These are phyloP conservation scores for Platycheirus rosarum DNA, from an alignment of 2,888 invertebrate genomes.

Conservation along the genomic window DNA sequence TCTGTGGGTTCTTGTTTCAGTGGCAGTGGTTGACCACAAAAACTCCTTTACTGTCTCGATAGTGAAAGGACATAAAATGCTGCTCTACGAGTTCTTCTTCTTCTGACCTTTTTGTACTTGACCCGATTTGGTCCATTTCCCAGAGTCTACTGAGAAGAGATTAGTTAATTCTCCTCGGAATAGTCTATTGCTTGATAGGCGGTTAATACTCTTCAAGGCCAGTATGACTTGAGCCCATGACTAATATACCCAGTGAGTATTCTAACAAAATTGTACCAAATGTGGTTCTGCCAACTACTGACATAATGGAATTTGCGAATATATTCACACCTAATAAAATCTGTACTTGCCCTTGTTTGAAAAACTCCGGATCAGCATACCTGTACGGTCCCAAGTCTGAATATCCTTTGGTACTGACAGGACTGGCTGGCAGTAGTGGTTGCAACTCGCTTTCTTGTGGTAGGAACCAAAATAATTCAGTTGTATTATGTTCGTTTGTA, in stretches of 20 bases:
- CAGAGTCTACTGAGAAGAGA: no score
- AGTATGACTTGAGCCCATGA: background rate
- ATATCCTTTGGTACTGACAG: background rate
- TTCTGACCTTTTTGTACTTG: background rate
- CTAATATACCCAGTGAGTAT: slow-evolving; percentile 2
- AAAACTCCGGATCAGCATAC: slow-evolving; percentile 3
- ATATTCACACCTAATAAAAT: background rate
- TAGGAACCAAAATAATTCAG: slow-evolving; percentile 1
- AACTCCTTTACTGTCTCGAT: background rate
- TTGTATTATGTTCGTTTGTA: background rate
- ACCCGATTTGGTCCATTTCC: background rate
- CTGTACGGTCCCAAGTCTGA: background rate
- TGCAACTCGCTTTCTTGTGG: slow-evolving; percentile 19
- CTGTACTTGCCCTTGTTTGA: background rate
- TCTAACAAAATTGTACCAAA: background rate
- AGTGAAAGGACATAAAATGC: background rate
- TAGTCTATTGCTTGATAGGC: no score
- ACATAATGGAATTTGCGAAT: background rate
- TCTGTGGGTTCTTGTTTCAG: background rate
- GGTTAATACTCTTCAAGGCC: no score
- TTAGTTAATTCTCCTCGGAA: no score
- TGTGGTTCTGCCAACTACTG: background rate
- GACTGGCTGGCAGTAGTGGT: background rate
- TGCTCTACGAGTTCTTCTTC: background rate
- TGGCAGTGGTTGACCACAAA: background rate